Evolutionary conservation across 2,113 vertebrate species (phyloP).

Genomic region (Megaleporinus macrocephalus): DNA sequence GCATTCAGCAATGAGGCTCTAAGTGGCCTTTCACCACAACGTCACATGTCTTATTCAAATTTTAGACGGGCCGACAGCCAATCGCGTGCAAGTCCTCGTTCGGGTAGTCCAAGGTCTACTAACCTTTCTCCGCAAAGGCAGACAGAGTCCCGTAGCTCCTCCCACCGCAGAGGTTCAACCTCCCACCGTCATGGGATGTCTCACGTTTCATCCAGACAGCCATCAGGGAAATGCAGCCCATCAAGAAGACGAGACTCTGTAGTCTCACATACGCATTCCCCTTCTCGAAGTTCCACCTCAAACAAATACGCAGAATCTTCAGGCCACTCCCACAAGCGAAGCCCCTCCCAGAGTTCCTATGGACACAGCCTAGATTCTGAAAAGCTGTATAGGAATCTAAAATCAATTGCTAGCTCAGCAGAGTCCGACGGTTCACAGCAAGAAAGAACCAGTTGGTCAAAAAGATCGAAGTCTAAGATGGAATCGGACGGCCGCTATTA

Average conservation of each 20-base stretch:
- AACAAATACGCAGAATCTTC: slow-evolving; percentile 58
- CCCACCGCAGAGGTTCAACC: slow-evolving; percentile 29
- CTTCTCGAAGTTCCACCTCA: slow-evolving; percentile 48
- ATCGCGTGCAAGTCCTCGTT: slow-evolving; percentile 61
- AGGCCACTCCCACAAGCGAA: slow-evolving; percentile 48
- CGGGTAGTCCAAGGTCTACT: slow-evolving; percentile 71
- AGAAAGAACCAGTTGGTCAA: slow-evolving; percentile 38
- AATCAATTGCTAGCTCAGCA: slow-evolving; percentile 69
- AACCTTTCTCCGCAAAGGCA: slow-evolving; percentile 71
- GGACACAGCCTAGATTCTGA: slow-evolving; percentile 77
- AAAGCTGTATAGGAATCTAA: slow-evolving; percentile 75
- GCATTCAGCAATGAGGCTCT: slow-evolving; percentile 64
- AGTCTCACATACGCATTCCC: slow-evolving; percentile 58
- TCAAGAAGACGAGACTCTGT: slow-evolving; percentile 67
- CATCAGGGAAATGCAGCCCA: slow-evolving; percentile 75
- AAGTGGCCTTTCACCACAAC: slow-evolving; percentile 78
- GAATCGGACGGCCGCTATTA: slow-evolving; percentile 31
- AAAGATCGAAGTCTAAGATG: slow-evolving; percentile 37
- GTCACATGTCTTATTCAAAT: slow-evolving; percentile 79
- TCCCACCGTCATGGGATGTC: slow-evolving; percentile 63
- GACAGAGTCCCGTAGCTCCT: slow-evolving; percentile 47
- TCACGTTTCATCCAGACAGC: slow-evolving; percentile 65
- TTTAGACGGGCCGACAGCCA: slow-evolving; percentile 72
- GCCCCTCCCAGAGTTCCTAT: slow-evolving; percentile 72
- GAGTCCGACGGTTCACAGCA: slow-evolving; percentile 59